phyloP scores from a whole-genome alignment of 1,140 invertebrate genomes.

The Wasmannia auropunctata region DNA sequence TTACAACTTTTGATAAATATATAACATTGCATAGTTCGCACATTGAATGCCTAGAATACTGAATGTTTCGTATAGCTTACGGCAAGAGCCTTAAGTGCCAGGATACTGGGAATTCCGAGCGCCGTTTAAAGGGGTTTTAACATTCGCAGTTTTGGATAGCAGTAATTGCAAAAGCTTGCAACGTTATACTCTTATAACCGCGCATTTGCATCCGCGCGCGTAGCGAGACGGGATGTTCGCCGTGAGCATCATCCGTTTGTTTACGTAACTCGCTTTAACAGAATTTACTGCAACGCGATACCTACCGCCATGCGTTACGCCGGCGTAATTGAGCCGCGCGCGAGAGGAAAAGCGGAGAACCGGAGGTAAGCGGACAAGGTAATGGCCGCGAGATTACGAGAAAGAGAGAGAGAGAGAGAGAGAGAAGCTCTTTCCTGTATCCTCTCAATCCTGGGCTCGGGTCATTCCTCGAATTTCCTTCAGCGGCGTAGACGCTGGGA shows the following conservation, averaged over 20 bases:
- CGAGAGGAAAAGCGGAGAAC: slow-evolving; percentile 21
- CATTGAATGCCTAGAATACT: background rate
- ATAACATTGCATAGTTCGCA: background rate
- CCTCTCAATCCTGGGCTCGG: background rate
- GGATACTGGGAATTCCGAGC: background rate
- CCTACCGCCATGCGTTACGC: slow-evolving; percentile 14
- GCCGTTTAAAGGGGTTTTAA: background rate
- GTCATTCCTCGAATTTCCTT: slow-evolving; percentile 60
- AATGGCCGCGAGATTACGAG: slow-evolving; percentile 41
- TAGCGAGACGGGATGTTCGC: background rate
- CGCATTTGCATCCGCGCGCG: background rate
- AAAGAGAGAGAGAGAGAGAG: background rate
- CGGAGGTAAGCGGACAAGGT: slow-evolving; percentile 16
- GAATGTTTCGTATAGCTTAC: background rate
- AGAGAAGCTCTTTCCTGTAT: background rate
- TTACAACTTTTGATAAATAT: background rate
- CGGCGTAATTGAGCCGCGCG: slow-evolving; percentile 24
- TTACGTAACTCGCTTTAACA: slow-evolving; percentile 32
- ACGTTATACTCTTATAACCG: slow-evolving; percentile 30
- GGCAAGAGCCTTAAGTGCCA: background rate
- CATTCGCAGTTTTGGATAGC: background rate
- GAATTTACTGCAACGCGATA: slow-evolving; percentile 46
- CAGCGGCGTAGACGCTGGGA: slow-evolving; percentile 55
- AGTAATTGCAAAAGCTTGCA: slow-evolving; percentile 35
- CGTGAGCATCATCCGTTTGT: slow-evolving; percentile 15